Evolutionary conservation across 30 jellyfish, hydroid and myxozoan genomes (phyloP), one percentile per base, ranked within the genome.

Genomic region (Nemopilema nomurai): DNA sequence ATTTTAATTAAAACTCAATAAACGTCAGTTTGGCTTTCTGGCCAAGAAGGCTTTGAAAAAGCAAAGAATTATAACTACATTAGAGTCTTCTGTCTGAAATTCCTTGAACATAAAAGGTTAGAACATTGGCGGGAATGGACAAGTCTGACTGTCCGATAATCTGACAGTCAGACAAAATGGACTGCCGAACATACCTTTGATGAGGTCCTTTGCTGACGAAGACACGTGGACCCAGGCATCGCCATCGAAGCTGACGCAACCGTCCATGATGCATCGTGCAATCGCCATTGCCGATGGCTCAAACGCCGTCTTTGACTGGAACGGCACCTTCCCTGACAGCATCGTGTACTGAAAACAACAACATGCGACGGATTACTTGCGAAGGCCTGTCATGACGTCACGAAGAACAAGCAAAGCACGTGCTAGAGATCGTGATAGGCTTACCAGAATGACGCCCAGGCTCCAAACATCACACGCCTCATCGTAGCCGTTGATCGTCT

Each of bases 401-500:
- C 13, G 6, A 41, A 41, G 13, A 41, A 41, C 57, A 41, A 3
- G 13, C 6, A 3, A 3, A 13, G 13, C 13, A 41, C 6, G 13
- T 41, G 6, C 57, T 41, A 13, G 13, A 41, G 6, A 41, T 41
- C 57, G 57, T n/a, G n/a, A n/a, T n/a, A n/a, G 7, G 50, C 94
- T 79, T 74, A 94, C 99, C 96, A 94, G 62, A 19, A 94, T 94
- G 63, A 94, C 99, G 13, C 99, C 99, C 0, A 94, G 91, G 64
- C 99, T 94, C 99, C 99, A 94, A 25, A 89, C 74, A 66, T 94
- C 99, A 64, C 96, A 96, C 7, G 99, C 92, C 49, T 94, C 97
- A 69, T 94, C 99, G 67, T 94, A 94, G 32, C 97, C 94, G 28
- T 87, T 67, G 49, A 82, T 75, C 8, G 85, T 71, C 69, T 89